These are phyloP conservation scores for Sciurus niger DNA, from an alignment of 2,113 vertebrate species.

Conservation along the genomic window DNA sequence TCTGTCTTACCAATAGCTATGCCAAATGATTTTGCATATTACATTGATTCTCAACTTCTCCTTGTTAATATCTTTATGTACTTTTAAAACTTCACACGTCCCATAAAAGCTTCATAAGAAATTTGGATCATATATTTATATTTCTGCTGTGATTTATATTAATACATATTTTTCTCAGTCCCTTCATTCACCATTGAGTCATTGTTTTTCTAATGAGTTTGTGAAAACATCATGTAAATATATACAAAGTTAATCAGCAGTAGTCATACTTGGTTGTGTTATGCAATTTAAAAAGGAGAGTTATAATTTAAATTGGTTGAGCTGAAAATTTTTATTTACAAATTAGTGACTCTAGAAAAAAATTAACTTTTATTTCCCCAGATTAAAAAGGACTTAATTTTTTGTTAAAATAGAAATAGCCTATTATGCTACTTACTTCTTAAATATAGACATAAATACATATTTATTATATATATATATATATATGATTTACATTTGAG, in stretches of 20 bases:
- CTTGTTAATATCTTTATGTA: constrained; percentile 17
- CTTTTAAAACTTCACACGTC: not conserved
- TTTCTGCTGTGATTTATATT: constrained; percentile 19
- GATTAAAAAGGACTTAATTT: constrained; percentile 14
- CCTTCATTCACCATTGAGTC: not conserved
- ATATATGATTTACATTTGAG: constrained; percentile 35
- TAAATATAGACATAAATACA: not conserved
- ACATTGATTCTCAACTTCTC: not conserved
- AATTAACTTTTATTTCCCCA: not conserved
- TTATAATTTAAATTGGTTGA: not conserved
- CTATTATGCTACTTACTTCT: not conserved
- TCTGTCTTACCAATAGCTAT: not conserved
- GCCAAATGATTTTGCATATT: not conserved
- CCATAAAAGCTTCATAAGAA: not conserved
- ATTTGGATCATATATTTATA: not conserved
- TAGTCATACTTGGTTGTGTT: not conserved
- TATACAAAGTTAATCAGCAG: constrained; percentile 28
- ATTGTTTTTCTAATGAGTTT: constrained; percentile 15
- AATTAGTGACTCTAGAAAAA: not conserved
- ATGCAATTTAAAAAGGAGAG: not conserved
- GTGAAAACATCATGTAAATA: not conserved
- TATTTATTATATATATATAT: not conserved
- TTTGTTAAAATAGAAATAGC: not conserved
- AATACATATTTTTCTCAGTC: not conserved
- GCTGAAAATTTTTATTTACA: constrained; percentile 25